Evolutionary conservation across 2,113 vertebrate genomes (phyloP).

Genomic region (Heloderma charlesbogerti): DNA sequence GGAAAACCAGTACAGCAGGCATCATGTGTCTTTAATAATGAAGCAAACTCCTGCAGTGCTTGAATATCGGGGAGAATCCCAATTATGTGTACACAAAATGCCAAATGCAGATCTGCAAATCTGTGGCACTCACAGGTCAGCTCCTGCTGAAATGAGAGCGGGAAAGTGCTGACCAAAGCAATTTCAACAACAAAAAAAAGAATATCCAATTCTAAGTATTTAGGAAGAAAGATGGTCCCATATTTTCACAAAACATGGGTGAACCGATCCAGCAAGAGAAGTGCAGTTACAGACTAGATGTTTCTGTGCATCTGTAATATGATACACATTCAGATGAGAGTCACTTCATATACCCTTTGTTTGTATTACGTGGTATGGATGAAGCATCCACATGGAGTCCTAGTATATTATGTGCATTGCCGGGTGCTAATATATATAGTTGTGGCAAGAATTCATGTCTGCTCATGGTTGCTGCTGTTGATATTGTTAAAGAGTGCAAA

Average conservation of each 20-base stretch:
- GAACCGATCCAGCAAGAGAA: neutral
- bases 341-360: neutral
- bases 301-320: neutral
- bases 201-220: slow-evolving; percentile 36
- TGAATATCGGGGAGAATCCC: slow-evolving; percentile 56
- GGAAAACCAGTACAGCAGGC: slow-evolving; percentile 61
- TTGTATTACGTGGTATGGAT: neutral
- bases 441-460: neutral
- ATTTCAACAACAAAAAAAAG: slow-evolving; percentile 29
- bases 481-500: neutral
- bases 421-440: no score
- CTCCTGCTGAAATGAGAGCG: slow-evolving; percentile 41
- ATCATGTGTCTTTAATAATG: slow-evolving; percentile 73
- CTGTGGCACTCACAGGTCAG: slow-evolving; percentile 55
- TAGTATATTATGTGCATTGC: neutral
- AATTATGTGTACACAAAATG: slow-evolving; percentile 60
- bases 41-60: slow-evolving; percentile 63
- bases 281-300: neutral
- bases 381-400: neutral
- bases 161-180: slow-evolving; percentile 46
- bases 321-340: neutral
- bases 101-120: slow-evolving; percentile 63
- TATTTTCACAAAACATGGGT: slow-evolving; percentile 24
- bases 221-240: slow-evolving; percentile 32
- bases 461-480: neutral